Evolutionary conservation across 23 tunicate species (phyloP).

Genomic region (Halocynthia roretzi): DNA sequence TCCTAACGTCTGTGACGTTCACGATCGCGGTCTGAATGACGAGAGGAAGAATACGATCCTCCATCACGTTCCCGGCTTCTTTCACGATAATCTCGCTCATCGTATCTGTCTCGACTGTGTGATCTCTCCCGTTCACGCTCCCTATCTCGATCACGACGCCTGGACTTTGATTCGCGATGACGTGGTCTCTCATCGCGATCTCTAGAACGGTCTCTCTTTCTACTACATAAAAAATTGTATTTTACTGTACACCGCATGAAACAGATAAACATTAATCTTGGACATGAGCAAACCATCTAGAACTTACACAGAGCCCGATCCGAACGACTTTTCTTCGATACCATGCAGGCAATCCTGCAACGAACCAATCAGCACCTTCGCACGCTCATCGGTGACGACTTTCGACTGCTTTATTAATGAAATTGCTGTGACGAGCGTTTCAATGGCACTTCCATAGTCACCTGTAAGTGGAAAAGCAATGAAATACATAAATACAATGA

Average conservation of each 20-base stretch:
- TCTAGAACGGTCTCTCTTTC: conserved; percentile 77
- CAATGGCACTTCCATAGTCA: conserved; percentile 90
- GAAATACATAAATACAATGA: not conserved
- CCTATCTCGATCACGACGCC: conserved; percentile 75
- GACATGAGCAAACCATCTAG: not conserved
- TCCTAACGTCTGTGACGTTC: conserved; percentile 55
- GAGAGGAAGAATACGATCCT: conserved; percentile 40
- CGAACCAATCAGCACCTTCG: conserved; percentile 91
- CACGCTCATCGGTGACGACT: conserved; percentile 83
- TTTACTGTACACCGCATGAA: not conserved
- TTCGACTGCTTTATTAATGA: conserved; percentile 91
- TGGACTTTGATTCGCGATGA: conserved; percentile 87
- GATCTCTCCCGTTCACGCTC: conserved; percentile 63
- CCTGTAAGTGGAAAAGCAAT: conserved; percentile 6
- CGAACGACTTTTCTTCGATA: conserved; percentile 92
- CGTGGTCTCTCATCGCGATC: conserved; percentile 83
- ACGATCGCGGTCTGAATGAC: conserved; percentile 79
- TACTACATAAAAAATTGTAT: conserved; percentile 14
- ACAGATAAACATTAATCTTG: not conserved
- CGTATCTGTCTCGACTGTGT: conserved; percentile 88
- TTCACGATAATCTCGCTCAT: conserved; percentile 81
- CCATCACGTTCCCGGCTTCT: conserved; percentile 69
- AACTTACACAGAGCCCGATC: conserved; percentile 55
- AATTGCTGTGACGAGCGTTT: conserved; percentile 87
- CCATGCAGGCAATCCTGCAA: conserved; percentile 97